These are phyloP conservation scores for Lasius platythorax DNA, from an alignment of 2,888 invertebrate species.

Conservation along the genomic window DNA sequence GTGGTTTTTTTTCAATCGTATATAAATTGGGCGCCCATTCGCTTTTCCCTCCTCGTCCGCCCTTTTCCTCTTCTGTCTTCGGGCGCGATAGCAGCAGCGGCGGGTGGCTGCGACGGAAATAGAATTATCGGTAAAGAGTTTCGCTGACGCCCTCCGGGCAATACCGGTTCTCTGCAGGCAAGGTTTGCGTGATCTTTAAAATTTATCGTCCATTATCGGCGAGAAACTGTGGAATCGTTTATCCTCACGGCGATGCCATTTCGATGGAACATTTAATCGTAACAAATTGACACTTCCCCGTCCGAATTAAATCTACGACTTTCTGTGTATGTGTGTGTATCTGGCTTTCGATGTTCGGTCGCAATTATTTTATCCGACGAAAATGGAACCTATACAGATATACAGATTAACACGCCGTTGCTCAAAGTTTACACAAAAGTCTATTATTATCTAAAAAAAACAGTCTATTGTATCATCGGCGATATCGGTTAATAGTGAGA, in stretches of 20 bases:
- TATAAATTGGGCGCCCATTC: constrained; percentile 29
- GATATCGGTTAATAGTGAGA: background rate
- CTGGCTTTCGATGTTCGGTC: background rate
- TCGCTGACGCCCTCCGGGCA: constrained; percentile 40
- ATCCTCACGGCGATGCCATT: constrained; percentile 24
- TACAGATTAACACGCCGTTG: constrained; percentile 26
- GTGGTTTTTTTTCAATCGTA: constrained; percentile 38
- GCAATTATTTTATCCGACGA: constrained; percentile 28
- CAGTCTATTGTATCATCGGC: background rate
- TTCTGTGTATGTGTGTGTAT: background rate
- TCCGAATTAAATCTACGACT: constrained; percentile 27
- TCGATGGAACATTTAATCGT: constrained; percentile 44
- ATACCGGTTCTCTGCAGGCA: constrained; percentile 11
- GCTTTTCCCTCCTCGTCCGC: background rate
- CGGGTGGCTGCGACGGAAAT: constrained; percentile 59
- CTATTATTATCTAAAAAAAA: background rate
- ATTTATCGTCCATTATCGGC: constrained; percentile 51
- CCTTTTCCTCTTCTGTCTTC: constrained; percentile 22
- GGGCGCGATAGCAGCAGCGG: constrained; percentile 36
- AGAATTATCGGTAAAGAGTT: constrained; percentile 62
- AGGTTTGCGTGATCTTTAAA: constrained; percentile 55
- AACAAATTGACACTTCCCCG: constrained; percentile 40
- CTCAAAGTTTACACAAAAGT: constrained; percentile 22
- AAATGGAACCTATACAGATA: constrained; percentile 31
- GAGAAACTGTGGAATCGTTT: constrained; percentile 26